These are phyloP conservation scores for Etheostoma perlongum DNA, from an alignment of 2,797 vertebrate species.

Conservation along the genomic window DNA sequence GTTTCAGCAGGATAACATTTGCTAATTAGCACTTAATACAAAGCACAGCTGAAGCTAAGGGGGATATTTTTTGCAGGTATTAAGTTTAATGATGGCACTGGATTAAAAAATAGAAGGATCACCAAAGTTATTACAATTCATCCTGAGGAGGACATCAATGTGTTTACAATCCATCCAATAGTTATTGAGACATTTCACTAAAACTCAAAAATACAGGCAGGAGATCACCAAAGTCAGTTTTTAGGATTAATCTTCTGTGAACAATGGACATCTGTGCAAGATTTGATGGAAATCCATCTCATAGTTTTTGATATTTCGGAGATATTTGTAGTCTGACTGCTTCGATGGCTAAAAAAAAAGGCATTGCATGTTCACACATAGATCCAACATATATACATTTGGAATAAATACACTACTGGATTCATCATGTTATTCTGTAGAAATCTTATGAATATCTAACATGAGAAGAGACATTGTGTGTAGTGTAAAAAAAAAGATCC, in stretches of 20 bases:
- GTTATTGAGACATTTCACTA: background rate
- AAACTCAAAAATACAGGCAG: background rate
- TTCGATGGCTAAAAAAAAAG: background rate
- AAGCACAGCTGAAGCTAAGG: background rate
- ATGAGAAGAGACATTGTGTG: background rate
- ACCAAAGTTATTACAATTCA: background rate
- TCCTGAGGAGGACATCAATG: background rate
- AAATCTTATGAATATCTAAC: slow-evolving; percentile 2
- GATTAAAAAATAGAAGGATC: background rate
- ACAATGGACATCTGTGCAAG: background rate
- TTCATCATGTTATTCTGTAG: background rate
- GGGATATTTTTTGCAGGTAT: background rate
- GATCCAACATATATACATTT: background rate
- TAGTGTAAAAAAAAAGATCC: background rate
- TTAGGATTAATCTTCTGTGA: background rate
- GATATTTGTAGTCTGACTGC: background rate
- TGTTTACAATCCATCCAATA: background rate
- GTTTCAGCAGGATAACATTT: background rate
- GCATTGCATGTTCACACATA: background rate
- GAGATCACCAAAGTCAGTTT: background rate
- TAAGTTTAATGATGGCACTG: background rate
- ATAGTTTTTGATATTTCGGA: background rate
- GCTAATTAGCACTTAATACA: background rate
- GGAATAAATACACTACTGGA: background rate
- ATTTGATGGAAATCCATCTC: background rate